Conservation (phyloP, 2,113 vertebrate species). For the Ursus arctos region DNA sequence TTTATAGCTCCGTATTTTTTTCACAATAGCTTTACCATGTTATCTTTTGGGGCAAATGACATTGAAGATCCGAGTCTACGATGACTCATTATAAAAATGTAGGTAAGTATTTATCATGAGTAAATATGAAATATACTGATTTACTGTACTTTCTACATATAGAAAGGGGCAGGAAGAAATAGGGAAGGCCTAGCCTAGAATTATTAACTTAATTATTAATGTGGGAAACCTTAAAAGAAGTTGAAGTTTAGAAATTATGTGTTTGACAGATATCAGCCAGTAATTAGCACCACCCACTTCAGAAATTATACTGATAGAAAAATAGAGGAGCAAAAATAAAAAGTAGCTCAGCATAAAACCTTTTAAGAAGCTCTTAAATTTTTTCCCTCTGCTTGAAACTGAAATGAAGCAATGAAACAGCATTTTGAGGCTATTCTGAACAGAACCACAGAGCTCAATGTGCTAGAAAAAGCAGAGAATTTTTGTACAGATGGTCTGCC, state of each 20-base stretch:
- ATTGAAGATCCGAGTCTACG: background rate
- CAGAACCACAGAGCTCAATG: background rate
- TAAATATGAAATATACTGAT: conserved; percentile 9
- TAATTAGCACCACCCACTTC: conserved; percentile 42
- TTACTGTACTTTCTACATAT: background rate
- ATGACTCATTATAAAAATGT: background rate
- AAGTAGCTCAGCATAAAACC: conserved; percentile 40
- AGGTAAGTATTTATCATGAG: background rate
- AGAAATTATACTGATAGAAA: conserved; percentile 28
- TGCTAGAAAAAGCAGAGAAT: conserved; percentile 56
- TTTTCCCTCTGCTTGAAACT: conserved; percentile 2
- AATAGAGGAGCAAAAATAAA: conserved; percentile 58
- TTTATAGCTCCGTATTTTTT: background rate
- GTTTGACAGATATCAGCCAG: background rate
- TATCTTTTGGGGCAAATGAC: background rate
- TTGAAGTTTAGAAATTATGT: conserved; percentile 34
- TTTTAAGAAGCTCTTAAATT: conserved; percentile 21
- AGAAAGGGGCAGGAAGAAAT: background rate
- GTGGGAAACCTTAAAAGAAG: background rate
- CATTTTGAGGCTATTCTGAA: conserved; percentile 21
- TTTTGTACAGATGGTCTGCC: conserved; percentile 74
- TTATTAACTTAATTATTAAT: conserved; percentile 37
- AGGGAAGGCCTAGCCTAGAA: background rate
- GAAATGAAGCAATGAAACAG: conserved; percentile 59
- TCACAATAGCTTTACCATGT: background rate